phyloP scores from a whole-genome alignment of 2,888 invertebrate genomes.

The Gonocerus acuteangulatus region DNA sequence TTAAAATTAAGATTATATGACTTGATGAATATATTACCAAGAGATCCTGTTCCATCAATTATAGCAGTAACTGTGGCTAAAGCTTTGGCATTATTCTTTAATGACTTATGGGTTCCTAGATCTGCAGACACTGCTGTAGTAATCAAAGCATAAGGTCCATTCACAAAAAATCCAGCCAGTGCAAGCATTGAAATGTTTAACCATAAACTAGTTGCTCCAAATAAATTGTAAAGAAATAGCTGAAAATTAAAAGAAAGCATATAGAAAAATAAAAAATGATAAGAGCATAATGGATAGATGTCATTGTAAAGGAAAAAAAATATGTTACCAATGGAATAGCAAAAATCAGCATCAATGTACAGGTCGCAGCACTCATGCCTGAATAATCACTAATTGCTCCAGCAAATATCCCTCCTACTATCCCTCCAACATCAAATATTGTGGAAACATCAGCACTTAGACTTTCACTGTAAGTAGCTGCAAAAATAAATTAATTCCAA shows the following conservation, averaged over 20 bases:
- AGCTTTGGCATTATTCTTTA: slow-evolving; percentile 78
- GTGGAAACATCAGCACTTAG: slow-evolving; percentile 70
- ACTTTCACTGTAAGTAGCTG: slow-evolving; percentile 59
- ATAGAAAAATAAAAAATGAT: slow-evolving; percentile 2
- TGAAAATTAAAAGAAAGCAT: slow-evolving; percentile 44
- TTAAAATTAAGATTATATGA: no score
- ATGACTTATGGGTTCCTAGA: slow-evolving; percentile 76
- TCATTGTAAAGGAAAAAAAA: slow-evolving; percentile 6
- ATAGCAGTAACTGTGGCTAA: slow-evolving; percentile 95
- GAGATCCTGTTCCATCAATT: slow-evolving; percentile 91
- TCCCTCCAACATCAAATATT: slow-evolving; percentile 84
- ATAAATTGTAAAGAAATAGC: slow-evolving; percentile 71
- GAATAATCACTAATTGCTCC: slow-evolving; percentile 76
- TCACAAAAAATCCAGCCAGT: slow-evolving; percentile 73
- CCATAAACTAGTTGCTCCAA: slow-evolving; percentile 55
- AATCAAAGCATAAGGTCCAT: slow-evolving; percentile 92
- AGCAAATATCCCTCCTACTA: slow-evolving; percentile 78
- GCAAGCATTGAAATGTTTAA: slow-evolving; percentile 62
- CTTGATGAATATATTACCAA: slow-evolving; percentile 50
- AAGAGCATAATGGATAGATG: not conserved
- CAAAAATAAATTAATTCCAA: not conserved
- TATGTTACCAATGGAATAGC: slow-evolving; percentile 71
- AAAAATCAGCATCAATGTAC: slow-evolving; percentile 67
- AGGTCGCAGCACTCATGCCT: slow-evolving; percentile 81
- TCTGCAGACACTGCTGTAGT: slow-evolving; percentile 95